Evolutionary conservation across 2,797 vertebrate genomes (phyloP).

Genomic region (Xiphorhynchus erythropygius): DNA sequence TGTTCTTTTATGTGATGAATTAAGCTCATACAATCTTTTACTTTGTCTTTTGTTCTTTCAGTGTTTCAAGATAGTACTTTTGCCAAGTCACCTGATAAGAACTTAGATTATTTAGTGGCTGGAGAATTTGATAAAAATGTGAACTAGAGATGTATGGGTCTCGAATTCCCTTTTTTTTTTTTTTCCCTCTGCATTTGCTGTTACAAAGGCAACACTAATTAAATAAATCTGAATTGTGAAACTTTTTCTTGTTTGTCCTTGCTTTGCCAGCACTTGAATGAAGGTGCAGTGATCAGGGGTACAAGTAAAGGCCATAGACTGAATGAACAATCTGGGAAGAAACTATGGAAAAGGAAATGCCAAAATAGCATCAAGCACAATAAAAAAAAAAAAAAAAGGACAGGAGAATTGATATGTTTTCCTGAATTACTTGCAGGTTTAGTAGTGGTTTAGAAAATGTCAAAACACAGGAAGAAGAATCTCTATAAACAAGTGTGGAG

Average conservation of each 20-base stretch:
- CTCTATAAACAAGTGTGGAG: constrained; percentile 18
- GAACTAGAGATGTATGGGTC: not conserved
- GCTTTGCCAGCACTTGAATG: not conserved
- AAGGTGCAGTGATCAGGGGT: not conserved
- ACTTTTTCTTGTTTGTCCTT: not conserved
- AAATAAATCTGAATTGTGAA: not conserved
- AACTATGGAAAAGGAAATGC: constrained; percentile 20
- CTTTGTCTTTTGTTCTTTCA: not conserved
- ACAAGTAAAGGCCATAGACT: not conserved
- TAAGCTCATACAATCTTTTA: not conserved
- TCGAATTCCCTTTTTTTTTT: not conserved
- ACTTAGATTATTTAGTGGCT: not conserved
- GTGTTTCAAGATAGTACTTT: not conserved
- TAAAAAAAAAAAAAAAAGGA: constrained; percentile 8
- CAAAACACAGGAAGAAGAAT: constrained; percentile 52
- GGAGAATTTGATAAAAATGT: not conserved
- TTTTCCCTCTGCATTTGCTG: not conserved
- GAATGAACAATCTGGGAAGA: not conserved
- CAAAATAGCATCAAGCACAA: not conserved
- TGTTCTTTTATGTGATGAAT: not conserved
- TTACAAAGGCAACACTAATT: not conserved
- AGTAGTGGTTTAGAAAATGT: not conserved
- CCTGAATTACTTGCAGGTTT: constrained; percentile 16
- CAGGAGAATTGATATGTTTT: constrained; percentile 28
- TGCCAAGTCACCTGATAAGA: not conserved